A percentile compares a stretch with the other conserved stretches of the same genome.
phyloP scores from a whole-genome alignment of 1,140 invertebrate species.

The Condylostylus longicornis region DNA sequence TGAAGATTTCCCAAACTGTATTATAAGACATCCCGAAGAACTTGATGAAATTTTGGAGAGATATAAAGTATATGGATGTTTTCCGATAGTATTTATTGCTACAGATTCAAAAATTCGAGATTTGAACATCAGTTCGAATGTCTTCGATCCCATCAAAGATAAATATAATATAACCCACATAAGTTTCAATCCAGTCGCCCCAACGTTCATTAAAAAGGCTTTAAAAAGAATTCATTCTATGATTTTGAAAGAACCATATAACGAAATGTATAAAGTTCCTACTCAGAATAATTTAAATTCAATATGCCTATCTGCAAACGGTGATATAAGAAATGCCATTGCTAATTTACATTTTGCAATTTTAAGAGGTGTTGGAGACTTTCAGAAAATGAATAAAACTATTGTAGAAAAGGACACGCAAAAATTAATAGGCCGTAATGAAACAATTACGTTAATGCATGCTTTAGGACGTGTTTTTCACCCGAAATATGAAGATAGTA shows the following conservation, averaged over 20 bases:
- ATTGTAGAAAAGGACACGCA: constrained; percentile 23
- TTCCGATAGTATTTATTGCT: constrained; percentile 53
- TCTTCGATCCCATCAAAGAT: constrained; percentile 45
- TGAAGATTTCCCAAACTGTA: constrained; percentile 61
- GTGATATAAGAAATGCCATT: constrained; percentile 52
- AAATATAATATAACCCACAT: constrained; percentile 46
- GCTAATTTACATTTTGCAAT: constrained; percentile 55
- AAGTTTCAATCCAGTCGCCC: constrained; percentile 49
- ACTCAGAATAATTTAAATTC: constrained; percentile 43
- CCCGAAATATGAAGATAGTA: constrained; percentile 47
- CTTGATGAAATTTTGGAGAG: constrained; percentile 50
- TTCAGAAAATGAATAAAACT: constrained; percentile 8
- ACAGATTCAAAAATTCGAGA: constrained; percentile 45
- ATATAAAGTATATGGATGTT: constrained; percentile 43
- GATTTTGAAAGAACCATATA: constrained; percentile 34
- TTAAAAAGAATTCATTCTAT: constrained; percentile 43
- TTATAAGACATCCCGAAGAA: constrained; percentile 40
- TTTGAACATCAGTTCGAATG: constrained; percentile 40
- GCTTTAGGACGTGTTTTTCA: constrained; percentile 58
- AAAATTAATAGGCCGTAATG: constrained; percentile 42
- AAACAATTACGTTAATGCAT: constrained; percentile 52
- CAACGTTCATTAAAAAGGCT: constrained; percentile 46
- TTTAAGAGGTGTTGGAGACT: constrained; percentile 39
- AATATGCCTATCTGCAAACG: constrained; percentile 47
- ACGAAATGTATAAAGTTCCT: constrained; percentile 37